Evolutionary conservation across 2,888 invertebrate species (phyloP).

Genomic region (Hypercompe scribonia): DNA sequence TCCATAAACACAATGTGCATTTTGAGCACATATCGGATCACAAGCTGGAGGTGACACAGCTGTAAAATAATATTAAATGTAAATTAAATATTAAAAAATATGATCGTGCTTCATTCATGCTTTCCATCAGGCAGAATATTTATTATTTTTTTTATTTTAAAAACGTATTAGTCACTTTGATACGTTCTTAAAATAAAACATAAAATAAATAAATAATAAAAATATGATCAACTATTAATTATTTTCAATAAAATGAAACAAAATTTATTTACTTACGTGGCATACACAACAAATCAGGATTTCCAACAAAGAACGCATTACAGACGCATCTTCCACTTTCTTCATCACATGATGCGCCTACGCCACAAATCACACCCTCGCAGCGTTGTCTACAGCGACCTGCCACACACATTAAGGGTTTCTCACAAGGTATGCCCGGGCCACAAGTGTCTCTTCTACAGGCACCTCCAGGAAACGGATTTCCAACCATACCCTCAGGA

Average conservation of each 20-base stretch:
- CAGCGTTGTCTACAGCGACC: slow-evolving; percentile 96
- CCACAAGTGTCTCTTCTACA: slow-evolving; percentile 95
- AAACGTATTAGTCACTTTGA: too few species aligned
- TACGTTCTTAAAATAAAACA: too few species aligned
- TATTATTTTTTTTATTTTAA: too few species aligned
- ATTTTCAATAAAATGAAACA: background rate
- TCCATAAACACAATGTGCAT: slow-evolving; percentile 96
- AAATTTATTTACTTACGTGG: slow-evolving; percentile 89
- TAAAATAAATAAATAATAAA: too few species aligned
- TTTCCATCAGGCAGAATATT: too few species aligned
- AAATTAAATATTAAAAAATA: slow-evolving; percentile 4
- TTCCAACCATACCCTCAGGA: slow-evolving; percentile 94
- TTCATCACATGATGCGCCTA: slow-evolving; percentile 94
- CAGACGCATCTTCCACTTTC: slow-evolving; percentile 94
- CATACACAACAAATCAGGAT: slow-evolving; percentile 95
- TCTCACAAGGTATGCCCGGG: slow-evolving; percentile 90
- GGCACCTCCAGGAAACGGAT: slow-evolving; percentile 96
- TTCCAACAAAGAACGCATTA: slow-evolving; percentile 94
- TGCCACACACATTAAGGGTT: slow-evolving; percentile 93
- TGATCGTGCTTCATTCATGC: too few species aligned
- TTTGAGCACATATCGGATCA: slow-evolving; percentile 92
- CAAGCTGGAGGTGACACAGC: slow-evolving; percentile 93
- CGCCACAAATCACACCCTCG: slow-evolving; percentile 94
- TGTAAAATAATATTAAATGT: slow-evolving; percentile 70
- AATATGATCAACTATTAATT: background rate